These are phyloP conservation scores for Epicauta chinensis DNA, from an alignment of 1,140 invertebrate genomes.

Conservation along the genomic window DNA sequence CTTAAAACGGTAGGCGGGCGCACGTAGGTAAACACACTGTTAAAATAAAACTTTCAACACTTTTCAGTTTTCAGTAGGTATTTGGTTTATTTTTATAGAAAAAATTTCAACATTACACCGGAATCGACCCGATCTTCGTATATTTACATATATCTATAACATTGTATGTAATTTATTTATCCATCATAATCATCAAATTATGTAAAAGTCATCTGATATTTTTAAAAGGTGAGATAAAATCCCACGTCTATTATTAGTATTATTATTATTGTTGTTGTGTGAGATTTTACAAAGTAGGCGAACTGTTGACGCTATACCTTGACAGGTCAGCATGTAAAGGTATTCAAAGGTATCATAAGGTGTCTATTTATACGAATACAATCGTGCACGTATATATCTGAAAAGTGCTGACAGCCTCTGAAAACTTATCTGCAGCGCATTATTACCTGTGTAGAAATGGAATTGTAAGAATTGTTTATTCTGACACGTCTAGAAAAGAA, in stretches of 20 bases:
- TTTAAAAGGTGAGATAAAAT: conserved; percentile 14
- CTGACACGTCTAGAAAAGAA: background rate
- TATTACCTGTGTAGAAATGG: no score
- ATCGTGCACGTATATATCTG: conserved; percentile 7
- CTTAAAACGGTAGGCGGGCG: conserved; percentile 14
- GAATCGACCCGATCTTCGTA: no score
- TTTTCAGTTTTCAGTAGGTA: background rate
- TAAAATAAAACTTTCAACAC: conserved; percentile 19
- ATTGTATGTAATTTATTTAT: no score
- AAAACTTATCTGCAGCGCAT: background rate
- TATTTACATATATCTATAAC: no score
- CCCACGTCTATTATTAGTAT: no score
- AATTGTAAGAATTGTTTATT: background rate
- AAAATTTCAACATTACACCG: background rate
- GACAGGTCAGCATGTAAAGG: conserved; percentile 11
- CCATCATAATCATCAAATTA: conserved; percentile 10
- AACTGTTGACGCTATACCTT: conserved; percentile 6
- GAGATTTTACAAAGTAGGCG: conserved; percentile 4
- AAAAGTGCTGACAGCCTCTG: conserved; percentile 5
- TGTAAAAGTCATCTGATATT: conserved; percentile 1
- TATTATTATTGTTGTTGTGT: background rate
- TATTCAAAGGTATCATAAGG: conserved; percentile 1
- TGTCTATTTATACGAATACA: background rate
- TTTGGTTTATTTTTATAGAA: conserved; percentile 1
- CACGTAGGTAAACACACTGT: conserved; percentile 16